Conservation (phyloP, 2,888 invertebrate genomes). For the Heliconius sara region DNA sequence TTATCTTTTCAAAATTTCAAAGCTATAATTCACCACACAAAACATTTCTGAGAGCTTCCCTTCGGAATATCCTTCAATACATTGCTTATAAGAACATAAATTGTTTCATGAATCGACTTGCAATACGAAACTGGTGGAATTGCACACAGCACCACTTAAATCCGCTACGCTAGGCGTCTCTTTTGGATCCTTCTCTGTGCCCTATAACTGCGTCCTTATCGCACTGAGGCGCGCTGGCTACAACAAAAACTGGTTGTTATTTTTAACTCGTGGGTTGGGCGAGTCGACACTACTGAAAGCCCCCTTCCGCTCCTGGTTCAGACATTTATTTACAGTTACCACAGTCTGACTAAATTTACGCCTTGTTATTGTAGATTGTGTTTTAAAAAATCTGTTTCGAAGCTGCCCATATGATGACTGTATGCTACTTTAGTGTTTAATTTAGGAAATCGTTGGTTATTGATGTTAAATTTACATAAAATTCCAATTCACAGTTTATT, state of each 20-base stretch:
- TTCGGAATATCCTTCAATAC: background rate
- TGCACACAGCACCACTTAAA: slow-evolving; percentile 76
- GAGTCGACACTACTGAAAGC: slow-evolving; percentile 72
- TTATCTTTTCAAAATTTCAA: background rate
- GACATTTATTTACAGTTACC: slow-evolving; percentile 53
- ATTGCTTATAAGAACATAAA: slow-evolving; percentile 46
- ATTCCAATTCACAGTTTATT: background rate
- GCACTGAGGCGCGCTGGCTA: slow-evolving; percentile 72
- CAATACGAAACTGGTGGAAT: slow-evolving; percentile 69
- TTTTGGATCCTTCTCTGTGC: slow-evolving; percentile 64
- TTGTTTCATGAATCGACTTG: slow-evolving; percentile 54
- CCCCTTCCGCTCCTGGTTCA: slow-evolving; percentile 75
- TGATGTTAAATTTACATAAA: background rate
- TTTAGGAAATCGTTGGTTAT: background rate
- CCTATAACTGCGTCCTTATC: slow-evolving; percentile 74
- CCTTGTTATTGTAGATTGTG: background rate
- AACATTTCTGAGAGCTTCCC: background rate
- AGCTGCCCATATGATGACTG: background rate
- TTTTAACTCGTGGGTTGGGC: slow-evolving; percentile 80
- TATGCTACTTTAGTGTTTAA: background rate
- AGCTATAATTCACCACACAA: background rate
- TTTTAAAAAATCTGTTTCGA: background rate
- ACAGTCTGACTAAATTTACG: slow-evolving; percentile 26
- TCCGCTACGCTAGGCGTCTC: slow-evolving; percentile 76
- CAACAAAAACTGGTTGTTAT: slow-evolving; percentile 83